phyloP scores from a whole-genome alignment of 2,113 vertebrate genomes.

The Urocynchramus pylzowi region DNA sequence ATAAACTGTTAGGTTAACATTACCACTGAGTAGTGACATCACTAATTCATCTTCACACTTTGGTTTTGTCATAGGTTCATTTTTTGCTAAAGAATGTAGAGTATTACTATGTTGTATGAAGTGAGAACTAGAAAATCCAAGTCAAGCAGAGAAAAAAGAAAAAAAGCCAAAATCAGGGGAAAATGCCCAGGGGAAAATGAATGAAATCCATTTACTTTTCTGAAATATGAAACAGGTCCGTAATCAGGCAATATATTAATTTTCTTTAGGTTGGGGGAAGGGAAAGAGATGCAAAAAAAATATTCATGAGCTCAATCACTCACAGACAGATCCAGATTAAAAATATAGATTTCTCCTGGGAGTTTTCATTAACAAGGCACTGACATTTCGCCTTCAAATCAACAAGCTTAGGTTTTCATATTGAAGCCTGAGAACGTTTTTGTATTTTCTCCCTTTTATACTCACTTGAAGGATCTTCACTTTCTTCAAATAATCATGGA shows the following conservation, averaged over 20 bases:
- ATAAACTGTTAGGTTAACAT: background rate
- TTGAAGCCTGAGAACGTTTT: background rate
- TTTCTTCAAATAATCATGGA: background rate
- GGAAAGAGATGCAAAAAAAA: background rate
- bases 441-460: background rate
- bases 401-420: background rate
- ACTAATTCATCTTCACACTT: background rate
- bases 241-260: background rate
- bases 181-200: background rate
- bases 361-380: background rate
- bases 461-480: background rate
- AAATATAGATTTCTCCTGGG: background rate
- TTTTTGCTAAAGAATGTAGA: background rate
- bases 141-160: background rate
- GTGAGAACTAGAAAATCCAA: background rate
- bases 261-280: background rate
- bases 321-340: background rate
- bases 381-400: constrained; percentile 3
- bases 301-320: background rate
- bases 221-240: background rate
- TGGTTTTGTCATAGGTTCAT: background rate
- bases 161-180: background rate
- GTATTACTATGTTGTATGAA: background rate
- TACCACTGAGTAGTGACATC: background rate
- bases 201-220: background rate